phyloP scores from a whole-genome alignment of 2,113 vertebrate species.

The Tenebrosternarchus preto region DNA sequence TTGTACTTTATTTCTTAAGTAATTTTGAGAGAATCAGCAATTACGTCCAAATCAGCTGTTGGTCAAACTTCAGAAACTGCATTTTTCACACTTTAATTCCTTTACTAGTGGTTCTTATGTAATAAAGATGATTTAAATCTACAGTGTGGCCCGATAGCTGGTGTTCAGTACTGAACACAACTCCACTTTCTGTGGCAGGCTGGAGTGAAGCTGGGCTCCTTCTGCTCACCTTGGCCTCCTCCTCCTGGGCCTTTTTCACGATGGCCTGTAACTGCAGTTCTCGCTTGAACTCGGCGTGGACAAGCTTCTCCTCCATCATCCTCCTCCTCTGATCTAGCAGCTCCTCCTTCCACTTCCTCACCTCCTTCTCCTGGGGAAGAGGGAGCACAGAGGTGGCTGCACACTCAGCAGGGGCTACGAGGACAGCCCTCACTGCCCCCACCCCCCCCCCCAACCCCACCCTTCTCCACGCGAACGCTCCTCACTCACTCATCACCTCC shows the following conservation, averaged over 20 bases:
- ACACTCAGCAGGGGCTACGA: background rate
- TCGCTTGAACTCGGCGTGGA: constrained; percentile 95
- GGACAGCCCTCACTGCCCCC: background rate
- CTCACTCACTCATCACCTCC: constrained; percentile 35
- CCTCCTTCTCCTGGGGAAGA: constrained; percentile 88
- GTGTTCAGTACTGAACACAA: too few species aligned
- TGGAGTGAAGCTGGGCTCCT: background rate
- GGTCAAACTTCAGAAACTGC: too few species aligned
- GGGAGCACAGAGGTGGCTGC: background rate
- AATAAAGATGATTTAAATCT: too few species aligned
- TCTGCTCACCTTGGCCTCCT: constrained; percentile 92
- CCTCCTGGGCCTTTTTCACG: constrained; percentile 97
- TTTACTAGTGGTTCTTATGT: too few species aligned
- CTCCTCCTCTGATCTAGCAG: constrained; percentile 90
- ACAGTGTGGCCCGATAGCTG: too few species aligned
- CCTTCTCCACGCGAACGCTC: background rate
- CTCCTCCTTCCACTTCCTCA: constrained; percentile 97
- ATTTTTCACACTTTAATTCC: too few species aligned
- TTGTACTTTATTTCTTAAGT: too few species aligned
- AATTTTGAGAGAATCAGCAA: too few species aligned
- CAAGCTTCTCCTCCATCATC: constrained; percentile 98
- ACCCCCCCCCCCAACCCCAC: too few species aligned
- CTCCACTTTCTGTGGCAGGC: background rate
- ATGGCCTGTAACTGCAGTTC: constrained; percentile 97
- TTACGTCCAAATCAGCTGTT: too few species aligned